Evolutionary conservation across 2,113 vertebrate genomes (phyloP).

Genomic region (Nycticebus coucang): DNA sequence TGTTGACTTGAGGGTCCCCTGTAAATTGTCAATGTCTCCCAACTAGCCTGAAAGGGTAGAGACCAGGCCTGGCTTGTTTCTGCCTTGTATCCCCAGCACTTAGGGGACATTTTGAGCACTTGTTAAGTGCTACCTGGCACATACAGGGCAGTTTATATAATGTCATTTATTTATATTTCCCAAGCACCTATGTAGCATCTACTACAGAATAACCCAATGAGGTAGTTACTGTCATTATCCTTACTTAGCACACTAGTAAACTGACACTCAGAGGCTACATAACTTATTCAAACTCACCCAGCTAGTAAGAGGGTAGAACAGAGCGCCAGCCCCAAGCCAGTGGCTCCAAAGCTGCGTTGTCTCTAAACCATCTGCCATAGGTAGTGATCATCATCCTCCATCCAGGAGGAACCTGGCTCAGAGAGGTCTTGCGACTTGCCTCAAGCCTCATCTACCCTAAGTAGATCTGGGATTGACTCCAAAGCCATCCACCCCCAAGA

Average conservation of each 20-base stretch:
- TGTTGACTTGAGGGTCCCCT: neutral
- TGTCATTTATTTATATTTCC: neutral
- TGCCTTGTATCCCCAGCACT: too few species aligned
- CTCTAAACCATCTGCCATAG: neutral
- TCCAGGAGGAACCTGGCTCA: neutral
- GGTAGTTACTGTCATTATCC: neutral
- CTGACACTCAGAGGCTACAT: neutral
- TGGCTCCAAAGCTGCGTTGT: neutral
- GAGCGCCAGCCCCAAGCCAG: too few species aligned
- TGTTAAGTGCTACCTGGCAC: neutral
- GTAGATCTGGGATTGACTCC: neutral
- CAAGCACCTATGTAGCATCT: too few species aligned
- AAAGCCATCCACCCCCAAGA: neutral
- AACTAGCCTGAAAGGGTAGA: neutral
- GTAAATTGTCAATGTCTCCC: neutral
- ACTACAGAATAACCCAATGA: neutral
- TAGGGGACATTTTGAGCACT: neutral
- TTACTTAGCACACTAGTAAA: neutral
- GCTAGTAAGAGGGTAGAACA: neutral
- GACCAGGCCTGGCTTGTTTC: neutral
- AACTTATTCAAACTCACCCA: too few species aligned
- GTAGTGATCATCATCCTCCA: neutral
- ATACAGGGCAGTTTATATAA: too few species aligned
- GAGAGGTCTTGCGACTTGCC: accelerated
- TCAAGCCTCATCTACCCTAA: neutral